phyloP scores from a whole-genome alignment of 2,797 vertebrate genomes.

The Lepilemur ruficaudatus region DNA sequence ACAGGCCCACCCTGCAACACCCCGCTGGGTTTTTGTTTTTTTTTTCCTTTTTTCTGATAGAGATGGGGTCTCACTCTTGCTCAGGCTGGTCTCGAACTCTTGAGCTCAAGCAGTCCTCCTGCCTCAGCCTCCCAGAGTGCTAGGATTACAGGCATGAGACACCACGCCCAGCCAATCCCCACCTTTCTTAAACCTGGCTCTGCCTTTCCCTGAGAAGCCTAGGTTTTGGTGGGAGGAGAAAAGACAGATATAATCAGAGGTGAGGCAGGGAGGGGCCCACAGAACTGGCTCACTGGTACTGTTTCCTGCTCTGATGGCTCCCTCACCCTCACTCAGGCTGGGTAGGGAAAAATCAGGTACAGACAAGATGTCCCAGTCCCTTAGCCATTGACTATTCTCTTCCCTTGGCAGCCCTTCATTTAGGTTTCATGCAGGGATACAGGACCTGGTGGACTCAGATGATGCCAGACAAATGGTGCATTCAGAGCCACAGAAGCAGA shows the following conservation, averaged over 20 bases:
- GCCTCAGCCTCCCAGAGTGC: no score
- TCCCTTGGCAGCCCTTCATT: background rate
- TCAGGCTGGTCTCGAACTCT: no score
- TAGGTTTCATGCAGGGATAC: background rate
- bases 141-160: no score
- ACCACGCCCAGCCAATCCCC: background rate
- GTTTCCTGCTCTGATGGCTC: slow-evolving; percentile 67
- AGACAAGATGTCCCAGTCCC: slow-evolving; percentile 53
- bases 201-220: slow-evolving; percentile 32
- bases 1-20: no score
- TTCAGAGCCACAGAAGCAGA: background rate
- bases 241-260: slow-evolving; percentile 71
- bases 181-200: slow-evolving; percentile 42
- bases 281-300: slow-evolving; percentile 66
- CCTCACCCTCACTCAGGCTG: slow-evolving; percentile 45
- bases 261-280: slow-evolving; percentile 71
- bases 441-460: background rate
- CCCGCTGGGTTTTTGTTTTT: no score
- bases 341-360: slow-evolving; percentile 66
- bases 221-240: slow-evolving; percentile 62
- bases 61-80: no score
- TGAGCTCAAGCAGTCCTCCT: no score
- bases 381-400: slow-evolving; percentile 2
- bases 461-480: background rate
- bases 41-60: no score